Evolutionary conservation across 2,113 vertebrate genomes (phyloP), one percentile per base, ranked within the genome.

Genomic region (Cheilinus undulatus): DNA sequence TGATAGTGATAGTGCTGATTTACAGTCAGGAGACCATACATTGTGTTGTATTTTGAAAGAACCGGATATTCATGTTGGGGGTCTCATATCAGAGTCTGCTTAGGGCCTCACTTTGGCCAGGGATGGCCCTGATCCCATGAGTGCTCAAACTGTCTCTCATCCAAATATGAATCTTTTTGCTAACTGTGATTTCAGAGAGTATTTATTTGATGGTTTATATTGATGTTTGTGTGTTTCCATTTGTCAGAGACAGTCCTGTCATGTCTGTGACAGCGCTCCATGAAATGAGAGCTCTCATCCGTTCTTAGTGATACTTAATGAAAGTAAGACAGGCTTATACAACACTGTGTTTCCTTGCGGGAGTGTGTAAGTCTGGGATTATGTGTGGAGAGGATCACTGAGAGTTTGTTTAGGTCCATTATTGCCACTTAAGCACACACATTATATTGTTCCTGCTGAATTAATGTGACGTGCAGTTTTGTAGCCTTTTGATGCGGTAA

Each of bases 231-330:
- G 15, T 62, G 54, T 78, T 24, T 71, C 22, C 15, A n/a, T 52
- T 65, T 74, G 63, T 58, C 72, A 77, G 48, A 84, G 75, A 73
- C 43, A 58, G 56, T 82, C 75, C 46, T 65, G 76, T 80, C 67
- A 54, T 65, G 48, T 54, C 53, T 52, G 26, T 58, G 62, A 42
- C 80, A 76, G 54, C 69, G 22, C 72, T 63, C 75, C 6, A 17
- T 69, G 48, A 83, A 87, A 81, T 69, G 59, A 83, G 77, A 78
- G 83, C 80, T 71, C 83, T 85, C 62, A 73, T 76, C 54, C 68
- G 54, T 59, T 84, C 76, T 78, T 66, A 85, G 83, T 78, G 76
- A 83, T 71, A 72, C 79, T 86, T 85, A 82, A 87, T 86, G 76
- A 80, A 82, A 82, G 69, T 71, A 71, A 86, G 87, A 86, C 82